phyloP scores from a whole-genome alignment of 2,113 vertebrate genomes.

The Grammomys surdaster region DNA sequence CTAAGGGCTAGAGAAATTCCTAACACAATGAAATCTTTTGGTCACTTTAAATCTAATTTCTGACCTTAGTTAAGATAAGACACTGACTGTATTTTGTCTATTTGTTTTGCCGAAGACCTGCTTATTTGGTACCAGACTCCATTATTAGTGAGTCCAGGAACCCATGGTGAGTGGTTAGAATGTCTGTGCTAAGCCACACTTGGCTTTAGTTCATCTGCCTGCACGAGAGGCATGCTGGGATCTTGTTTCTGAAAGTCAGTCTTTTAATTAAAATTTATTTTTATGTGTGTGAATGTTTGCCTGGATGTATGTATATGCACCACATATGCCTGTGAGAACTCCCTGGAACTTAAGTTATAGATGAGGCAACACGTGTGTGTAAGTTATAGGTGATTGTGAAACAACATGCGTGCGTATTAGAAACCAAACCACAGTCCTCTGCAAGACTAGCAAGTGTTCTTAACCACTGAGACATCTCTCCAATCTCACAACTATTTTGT shows the following conservation, averaged over 20 bases:
- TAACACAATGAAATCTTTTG: neutral
- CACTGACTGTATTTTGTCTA: neutral
- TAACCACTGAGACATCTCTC: neutral
- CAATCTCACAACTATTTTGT: neutral
- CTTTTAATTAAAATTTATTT: neutral
- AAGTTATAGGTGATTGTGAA: too few relatives aligned
- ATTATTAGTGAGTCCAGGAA: neutral
- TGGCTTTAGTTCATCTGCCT: neutral
- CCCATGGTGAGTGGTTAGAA: neutral
- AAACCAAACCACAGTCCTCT: neutral
- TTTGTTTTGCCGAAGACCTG: neutral
- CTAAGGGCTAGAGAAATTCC: neutral
- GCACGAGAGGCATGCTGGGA: neutral
- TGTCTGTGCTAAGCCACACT: neutral
- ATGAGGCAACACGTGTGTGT: neutral
- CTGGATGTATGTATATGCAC: neutral
- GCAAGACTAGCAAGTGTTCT: neutral
- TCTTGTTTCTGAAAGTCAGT: neutral
- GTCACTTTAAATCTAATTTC: neutral
- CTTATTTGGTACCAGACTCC: neutral
- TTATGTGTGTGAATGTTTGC: neutral
- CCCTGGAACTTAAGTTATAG: neutral
- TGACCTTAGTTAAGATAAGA: conserved; percentile 16
- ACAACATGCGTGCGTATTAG: neutral
- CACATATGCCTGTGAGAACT: neutral